These are phyloP conservation scores for Intellagama lesueurii DNA, from an alignment of 2,797 vertebrate species.

Conservation along the genomic window DNA sequence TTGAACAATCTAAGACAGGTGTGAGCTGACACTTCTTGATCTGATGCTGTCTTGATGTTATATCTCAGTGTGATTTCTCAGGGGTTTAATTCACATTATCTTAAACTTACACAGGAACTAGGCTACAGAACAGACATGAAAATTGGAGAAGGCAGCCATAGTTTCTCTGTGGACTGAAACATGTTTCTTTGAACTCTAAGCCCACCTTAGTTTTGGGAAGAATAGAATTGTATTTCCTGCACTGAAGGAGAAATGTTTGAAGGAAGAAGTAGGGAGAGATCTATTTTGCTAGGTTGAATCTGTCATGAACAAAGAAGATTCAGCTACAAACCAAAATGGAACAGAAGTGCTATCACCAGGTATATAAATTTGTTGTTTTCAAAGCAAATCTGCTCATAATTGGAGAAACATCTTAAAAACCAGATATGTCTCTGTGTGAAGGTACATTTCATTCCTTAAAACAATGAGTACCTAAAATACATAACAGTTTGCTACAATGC, in stretches of 20 bases:
- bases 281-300: neutral
- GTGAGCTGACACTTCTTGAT: constrained; percentile 43
- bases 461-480: neutral
- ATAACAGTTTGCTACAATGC: neutral
- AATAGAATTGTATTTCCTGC: neutral
- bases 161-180: neutral
- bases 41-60: constrained; percentile 53
- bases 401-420: neutral
- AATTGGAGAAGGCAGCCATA: neutral
- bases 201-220: neutral
- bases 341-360: neutral
- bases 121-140: constrained; percentile 13
- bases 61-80: constrained; percentile 27
- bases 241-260: neutral
- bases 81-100: constrained; percentile 44
- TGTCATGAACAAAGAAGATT: neutral
- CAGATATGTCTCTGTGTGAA: neutral
- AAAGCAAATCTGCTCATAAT: neutral
- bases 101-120: constrained; percentile 42
- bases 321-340: neutral
- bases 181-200: neutral
- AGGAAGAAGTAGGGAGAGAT: neutral
- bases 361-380: neutral
- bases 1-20: constrained; percentile 37
- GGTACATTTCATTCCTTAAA: neutral